Evolutionary conservation across 2,113 vertebrate species (phyloP).

Genomic region (Microtus pennsylvanicus): DNA sequence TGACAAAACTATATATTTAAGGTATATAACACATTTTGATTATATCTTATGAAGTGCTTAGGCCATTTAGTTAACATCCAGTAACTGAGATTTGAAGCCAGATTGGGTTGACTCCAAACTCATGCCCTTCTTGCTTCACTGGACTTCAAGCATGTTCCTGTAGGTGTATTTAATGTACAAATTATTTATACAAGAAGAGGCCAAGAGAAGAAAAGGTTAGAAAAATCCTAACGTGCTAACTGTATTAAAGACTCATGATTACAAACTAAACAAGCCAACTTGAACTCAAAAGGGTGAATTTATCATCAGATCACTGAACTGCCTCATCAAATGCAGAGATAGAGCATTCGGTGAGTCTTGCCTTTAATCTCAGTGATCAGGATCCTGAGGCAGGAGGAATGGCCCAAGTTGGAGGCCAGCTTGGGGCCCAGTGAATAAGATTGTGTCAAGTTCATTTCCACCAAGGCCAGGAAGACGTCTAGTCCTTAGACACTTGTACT

Average conservation of each 20-base stretch:
- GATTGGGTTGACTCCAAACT: not conserved
- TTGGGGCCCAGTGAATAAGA: not conserved
- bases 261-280: not conserved
- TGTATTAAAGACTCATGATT: conserved; percentile 2
- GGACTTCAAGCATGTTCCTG: not conserved
- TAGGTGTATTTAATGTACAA: not conserved
- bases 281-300: not conserved
- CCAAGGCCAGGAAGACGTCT: not conserved
- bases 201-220: not conserved
- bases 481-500: not conserved
- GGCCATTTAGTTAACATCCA: not conserved
- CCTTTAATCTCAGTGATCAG: not conserved
- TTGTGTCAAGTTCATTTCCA: not conserved
- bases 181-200: not conserved
- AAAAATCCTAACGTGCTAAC: not conserved
- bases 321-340: not conserved
- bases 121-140: not conserved
- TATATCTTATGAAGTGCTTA: not conserved
- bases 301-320: not conserved
- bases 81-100: conserved; percentile 18
- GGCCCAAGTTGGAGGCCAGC: not conserved
- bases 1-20: not conserved
- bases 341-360: too few species aligned
- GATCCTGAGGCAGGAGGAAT: not conserved
- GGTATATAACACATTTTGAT: not conserved